Base-by-base conservation (phyloP, 1,140 invertebrate species). In the Leptinotarsa defecta region DNA sequence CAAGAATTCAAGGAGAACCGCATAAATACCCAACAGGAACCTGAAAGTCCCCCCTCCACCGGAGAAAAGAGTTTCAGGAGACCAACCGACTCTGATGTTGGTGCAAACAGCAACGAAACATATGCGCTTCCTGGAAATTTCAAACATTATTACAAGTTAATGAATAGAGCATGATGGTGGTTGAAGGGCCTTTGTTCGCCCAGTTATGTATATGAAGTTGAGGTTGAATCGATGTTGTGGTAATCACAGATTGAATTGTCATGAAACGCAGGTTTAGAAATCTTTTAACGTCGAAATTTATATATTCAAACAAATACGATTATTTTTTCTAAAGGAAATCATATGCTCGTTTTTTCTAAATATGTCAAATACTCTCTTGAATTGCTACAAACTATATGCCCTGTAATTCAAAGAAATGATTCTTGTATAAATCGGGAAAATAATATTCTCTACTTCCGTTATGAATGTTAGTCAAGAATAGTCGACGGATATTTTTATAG, bases 51-150 rank as follows among this genome's bases (percentile, higher is more conserved):
- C 68, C 48, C 43, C 57, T 52, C 64, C 27, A 69, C 62, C 27
- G 69, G 48, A 19, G 73, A 76, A 61, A 77, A 79, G 15, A 77
- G 57, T 34, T 83, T 78, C 57, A 78, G 76, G 24, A 77, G 72
- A 73, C 48, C 73, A 20, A 69, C 79, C 67, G 71, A 68, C 68
- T 68, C 75, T 49, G 73, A 78, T 27, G 71, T 73, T 19, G 76
- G 75, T 20, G 77, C 77, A 15, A 83, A 82, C 72, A 83, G 79
- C 75, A 85, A 84, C 69, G 83, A 86, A 73, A 81, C 80, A 19
- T 85, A 85, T 72, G 83, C 81, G 11, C 78, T 84, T 74, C 83
- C 77, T 4, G 83, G 81, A 74, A 84, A 82, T 80, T 85, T 83
- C 74, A 75, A 80, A 52, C 82, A 83, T 70, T 84, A 85, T 73